Percentiles rank a stretch among this genome's conserved stretches.
Conservation (phyloP, 2,113 vertebrate genomes). For the Cinclus cinclus region DNA sequence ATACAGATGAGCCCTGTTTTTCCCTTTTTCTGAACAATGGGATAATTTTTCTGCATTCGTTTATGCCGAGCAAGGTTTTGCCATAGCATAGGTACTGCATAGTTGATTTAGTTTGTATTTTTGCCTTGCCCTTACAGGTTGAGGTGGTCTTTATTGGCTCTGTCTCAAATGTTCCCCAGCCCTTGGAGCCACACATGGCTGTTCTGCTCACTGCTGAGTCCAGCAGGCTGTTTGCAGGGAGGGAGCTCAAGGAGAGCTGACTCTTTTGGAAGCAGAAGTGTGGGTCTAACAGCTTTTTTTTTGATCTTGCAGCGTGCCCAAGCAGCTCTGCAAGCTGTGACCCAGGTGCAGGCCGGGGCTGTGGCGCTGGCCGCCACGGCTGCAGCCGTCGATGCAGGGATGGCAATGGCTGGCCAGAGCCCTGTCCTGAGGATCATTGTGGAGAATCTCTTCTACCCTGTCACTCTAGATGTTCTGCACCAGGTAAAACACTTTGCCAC, state of each 20-base stretch:
- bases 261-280: background rate
- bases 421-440: constrained; percentile 93
- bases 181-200: background rate
- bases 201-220: background rate
- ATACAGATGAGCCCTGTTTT: background rate
- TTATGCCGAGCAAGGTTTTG: background rate
- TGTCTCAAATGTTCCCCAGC: accelerated
- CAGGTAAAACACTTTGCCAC: constrained; percentile 74
- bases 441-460: constrained; percentile 94
- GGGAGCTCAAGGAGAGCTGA: background rate
- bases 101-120: background rate
- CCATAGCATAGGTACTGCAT: background rate
- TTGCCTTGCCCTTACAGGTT: background rate
- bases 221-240: background rate
- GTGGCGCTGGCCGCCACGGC: constrained; percentile 75
- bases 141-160: background rate
- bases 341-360: constrained; percentile 81
- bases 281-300: background rate
- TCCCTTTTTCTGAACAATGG: background rate
- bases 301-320: constrained; percentile 84
- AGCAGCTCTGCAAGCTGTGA: constrained; percentile 90
- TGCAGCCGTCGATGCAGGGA: constrained; percentile 72
- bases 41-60: background rate
- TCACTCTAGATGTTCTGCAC: constrained; percentile 91
- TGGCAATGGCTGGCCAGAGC: constrained; percentile 81